phyloP scores from a whole-genome alignment of 2,888 invertebrate genomes.

The Drosophila anceps region DNA sequence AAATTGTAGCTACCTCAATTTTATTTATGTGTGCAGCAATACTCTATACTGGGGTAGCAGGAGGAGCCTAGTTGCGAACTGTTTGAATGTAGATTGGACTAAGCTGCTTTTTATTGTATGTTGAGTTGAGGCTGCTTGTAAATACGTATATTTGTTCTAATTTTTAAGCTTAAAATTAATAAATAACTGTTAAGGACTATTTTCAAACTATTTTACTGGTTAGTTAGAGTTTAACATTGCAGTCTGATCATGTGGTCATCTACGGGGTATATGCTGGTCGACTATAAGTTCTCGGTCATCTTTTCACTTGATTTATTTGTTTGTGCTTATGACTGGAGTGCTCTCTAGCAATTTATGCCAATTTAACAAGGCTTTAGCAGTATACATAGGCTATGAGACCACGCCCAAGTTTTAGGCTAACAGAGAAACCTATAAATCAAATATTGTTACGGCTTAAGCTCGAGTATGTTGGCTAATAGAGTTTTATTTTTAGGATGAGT shows the following conservation, averaged over 20 bases:
- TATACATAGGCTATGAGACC: slow-evolving; percentile 29
- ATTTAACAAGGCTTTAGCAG: slow-evolving; percentile 60
- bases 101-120: not conserved
- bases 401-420: slow-evolving; percentile 30
- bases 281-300: not conserved
- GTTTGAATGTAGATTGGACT: not conserved
- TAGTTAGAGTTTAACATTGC: not conserved
- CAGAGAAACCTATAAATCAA: slow-evolving; percentile 65
- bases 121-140: not conserved
- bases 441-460: slow-evolving; percentile 33
- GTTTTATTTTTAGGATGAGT: not conserved
- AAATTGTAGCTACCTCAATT: slow-evolving; percentile 50
- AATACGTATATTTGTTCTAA: not conserved
- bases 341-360: slow-evolving; percentile 66
- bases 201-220: not conserved
- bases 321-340: slow-evolving; percentile 52
- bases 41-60: slow-evolving; percentile 6
- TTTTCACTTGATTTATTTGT: slow-evolving; percentile 69
- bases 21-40: slow-evolving; percentile 44
- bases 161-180: not conserved
- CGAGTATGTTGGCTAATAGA: not conserved
- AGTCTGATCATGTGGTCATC: not conserved
- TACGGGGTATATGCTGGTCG: slow-evolving; percentile 27
- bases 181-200: no score
- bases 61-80: not conserved